Conservation (phyloP, 1,140 invertebrate genomes). For the Palaemon carinicauda region DNA sequence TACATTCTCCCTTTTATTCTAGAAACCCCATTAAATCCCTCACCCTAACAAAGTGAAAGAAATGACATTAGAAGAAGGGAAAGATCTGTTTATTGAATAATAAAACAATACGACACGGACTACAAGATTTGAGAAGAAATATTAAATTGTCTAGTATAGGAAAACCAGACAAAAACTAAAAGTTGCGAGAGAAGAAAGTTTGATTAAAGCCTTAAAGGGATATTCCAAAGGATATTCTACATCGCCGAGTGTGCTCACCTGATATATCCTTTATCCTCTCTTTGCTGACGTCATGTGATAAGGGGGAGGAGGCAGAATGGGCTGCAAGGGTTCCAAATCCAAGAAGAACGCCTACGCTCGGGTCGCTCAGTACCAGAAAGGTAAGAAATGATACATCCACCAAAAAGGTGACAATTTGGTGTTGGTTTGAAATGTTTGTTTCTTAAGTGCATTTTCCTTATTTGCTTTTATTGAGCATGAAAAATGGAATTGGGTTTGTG, state of each 20-base stretch:
- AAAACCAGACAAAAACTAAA: not conserved
- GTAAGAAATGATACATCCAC: not conserved
- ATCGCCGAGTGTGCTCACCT: not conserved
- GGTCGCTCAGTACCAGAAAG: conserved; percentile 56
- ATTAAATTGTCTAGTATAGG: not conserved
- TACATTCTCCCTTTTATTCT: too few species aligned
- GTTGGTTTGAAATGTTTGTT: too few species aligned
- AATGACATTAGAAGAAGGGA: not conserved
- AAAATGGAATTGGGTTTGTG: too few species aligned
- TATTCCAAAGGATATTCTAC: not conserved
- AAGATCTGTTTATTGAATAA: not conserved
- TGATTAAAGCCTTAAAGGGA: not conserved
- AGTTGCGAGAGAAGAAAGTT: not conserved
- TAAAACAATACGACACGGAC: not conserved
- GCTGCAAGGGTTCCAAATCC: conserved; percentile 51
- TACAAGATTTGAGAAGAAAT: not conserved
- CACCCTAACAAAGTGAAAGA: not conserved
- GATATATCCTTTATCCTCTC: not conserved
- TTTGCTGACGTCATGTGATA: conserved; percentile 5
- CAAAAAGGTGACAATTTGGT: too few species aligned
- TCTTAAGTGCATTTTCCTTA: not conserved
- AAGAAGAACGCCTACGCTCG: conserved; percentile 55
- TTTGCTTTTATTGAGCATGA: too few species aligned
- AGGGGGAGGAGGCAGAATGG: conserved; percentile 13
- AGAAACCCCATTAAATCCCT: not conserved